A percentile compares a stretch with the other conserved stretches of the same genome.
Evolutionary conservation across 2,113 vertebrate genomes (phyloP).

Genomic region (Pachycephala philippinensis): DNA sequence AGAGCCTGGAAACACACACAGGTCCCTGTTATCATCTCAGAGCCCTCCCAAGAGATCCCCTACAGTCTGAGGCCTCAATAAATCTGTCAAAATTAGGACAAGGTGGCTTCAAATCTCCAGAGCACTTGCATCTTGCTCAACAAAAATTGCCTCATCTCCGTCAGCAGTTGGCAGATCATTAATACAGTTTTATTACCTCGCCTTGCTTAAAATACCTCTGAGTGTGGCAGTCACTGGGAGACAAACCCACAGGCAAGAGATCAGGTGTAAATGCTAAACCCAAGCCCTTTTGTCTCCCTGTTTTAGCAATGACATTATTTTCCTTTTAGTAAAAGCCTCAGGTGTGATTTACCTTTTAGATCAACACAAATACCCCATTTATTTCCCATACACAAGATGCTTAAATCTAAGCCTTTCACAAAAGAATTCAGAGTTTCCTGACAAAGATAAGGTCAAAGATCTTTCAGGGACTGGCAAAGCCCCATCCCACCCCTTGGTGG

Average conservation of each 20-base stretch:
- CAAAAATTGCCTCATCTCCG: background rate
- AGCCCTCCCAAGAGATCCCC: background rate
- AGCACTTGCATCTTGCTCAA: background rate
- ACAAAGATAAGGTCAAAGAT: background rate
- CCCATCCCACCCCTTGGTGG: fast-evolving
- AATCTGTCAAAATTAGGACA: background rate
- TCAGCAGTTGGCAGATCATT: background rate
- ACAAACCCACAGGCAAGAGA: background rate
- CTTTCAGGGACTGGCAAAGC: background rate
- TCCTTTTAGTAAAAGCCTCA: background rate
- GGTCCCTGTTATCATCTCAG: background rate
- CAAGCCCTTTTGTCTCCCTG: background rate
- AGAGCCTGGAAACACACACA: slow-evolving; percentile 77
- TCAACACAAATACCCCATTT: background rate
- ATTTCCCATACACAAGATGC: background rate
- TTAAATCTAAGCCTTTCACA: background rate
- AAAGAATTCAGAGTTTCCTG: background rate
- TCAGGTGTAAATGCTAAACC: background rate
- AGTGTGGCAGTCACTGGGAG: background rate
- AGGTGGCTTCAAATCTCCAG: background rate
- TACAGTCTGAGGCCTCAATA: background rate
- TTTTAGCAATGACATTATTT: background rate
- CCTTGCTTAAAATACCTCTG: background rate
- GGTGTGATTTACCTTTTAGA: background rate
- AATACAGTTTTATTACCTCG: background rate